phyloP scores from a whole-genome alignment of 2,888 invertebrate species.

The Balanococcus diminutus region DNA sequence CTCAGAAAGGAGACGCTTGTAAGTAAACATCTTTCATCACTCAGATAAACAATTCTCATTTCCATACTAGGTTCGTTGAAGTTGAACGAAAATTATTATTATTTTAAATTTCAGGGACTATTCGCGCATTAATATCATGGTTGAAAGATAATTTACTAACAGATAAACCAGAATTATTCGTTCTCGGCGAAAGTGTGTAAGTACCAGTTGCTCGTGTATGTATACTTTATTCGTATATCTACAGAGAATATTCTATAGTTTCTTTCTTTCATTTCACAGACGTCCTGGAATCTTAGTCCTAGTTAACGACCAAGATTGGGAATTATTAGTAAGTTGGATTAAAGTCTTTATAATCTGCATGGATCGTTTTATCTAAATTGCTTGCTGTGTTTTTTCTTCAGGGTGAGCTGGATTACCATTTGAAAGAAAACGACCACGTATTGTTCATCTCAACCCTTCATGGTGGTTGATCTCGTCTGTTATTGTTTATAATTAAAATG shows the following conservation, averaged over 20 bases:
- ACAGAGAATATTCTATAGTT: too few species aligned
- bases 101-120: slow-evolving; percentile 69
- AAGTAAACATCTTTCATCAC: slow-evolving; percentile 60
- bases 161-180: slow-evolving; percentile 78
- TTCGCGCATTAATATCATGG: slow-evolving; percentile 78
- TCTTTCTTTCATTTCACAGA: slow-evolving; percentile 63
- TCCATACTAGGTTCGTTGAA: too few species aligned
- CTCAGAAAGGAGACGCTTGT: slow-evolving; percentile 67
- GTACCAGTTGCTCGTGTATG: slow-evolving; percentile 59
- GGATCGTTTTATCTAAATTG: too few species aligned
- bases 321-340: slow-evolving; percentile 73
- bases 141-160: slow-evolving; percentile 81
- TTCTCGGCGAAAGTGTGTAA: slow-evolving; percentile 67
- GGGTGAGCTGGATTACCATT: slow-evolving; percentile 74
- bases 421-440: slow-evolving; percentile 73
- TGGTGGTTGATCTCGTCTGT: slow-evolving; percentile 68
- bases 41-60: too few species aligned
- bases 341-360: slow-evolving; percentile 16
- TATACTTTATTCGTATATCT: too few species aligned
- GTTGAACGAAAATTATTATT: too few species aligned
- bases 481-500: slow-evolving; percentile 15
- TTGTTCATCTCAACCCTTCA: slow-evolving; percentile 84
- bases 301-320: slow-evolving; percentile 96
- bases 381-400: slow-evolving; percentile 61
- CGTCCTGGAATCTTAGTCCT: slow-evolving; percentile 92